Conservation (phyloP, 37 sponge, comb jelly and placozoan genomes). For the Halisarca cf. caerulea region DNA sequence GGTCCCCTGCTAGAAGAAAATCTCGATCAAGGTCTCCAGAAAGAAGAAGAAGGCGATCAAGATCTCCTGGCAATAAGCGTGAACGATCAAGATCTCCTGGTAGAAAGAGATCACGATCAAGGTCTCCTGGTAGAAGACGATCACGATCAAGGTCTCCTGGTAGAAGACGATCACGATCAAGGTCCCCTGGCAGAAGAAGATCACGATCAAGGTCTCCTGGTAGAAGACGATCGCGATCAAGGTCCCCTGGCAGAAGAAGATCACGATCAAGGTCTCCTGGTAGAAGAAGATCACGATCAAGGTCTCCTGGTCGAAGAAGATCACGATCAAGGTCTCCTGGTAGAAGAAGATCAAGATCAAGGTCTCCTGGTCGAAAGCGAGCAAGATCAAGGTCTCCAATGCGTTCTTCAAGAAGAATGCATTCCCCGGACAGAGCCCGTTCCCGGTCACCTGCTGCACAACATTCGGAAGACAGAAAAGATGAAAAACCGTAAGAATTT, state of each 20-base stretch:
- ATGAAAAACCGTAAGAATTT: background rate
- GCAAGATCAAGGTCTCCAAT: background rate
- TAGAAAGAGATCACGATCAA: background rate
- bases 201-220: background rate
- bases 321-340: slow-evolving; percentile 6
- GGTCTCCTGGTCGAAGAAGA: slow-evolving; percentile 5
- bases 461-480: no score
- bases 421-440: background rate
- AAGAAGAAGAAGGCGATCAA: background rate
- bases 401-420: background rate
- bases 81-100: background rate
- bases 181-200: slow-evolving; percentile 19
- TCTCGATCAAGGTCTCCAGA: background rate
- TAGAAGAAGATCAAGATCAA: slow-evolving; percentile 5
- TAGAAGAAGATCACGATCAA: slow-evolving; percentile 22
- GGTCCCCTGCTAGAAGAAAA: background rate
- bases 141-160: background rate
- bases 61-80: background rate
- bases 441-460: background rate
- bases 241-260: slow-evolving; percentile 9
- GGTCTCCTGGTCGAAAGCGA: background rate
- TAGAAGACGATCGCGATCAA: background rate
- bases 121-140: background rate
- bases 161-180: background rate
- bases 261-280: slow-evolving; percentile 17